phyloP scores from a whole-genome alignment of 1,140 invertebrate species.

The Ostrea edulis region DNA sequence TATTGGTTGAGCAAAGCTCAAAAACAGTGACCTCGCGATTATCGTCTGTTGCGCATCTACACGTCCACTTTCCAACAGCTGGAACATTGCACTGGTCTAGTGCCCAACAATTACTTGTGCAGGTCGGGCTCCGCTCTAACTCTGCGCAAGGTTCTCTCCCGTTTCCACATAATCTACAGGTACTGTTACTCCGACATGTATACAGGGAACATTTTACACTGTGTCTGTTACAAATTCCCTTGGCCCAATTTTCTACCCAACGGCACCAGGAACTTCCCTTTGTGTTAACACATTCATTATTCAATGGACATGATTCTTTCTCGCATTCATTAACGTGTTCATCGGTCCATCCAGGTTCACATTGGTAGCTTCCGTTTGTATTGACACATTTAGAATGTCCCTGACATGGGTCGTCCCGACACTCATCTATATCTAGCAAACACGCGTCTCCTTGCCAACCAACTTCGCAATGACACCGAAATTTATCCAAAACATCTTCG shows the following conservation, averaged over 20 bases:
- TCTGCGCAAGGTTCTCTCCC: not conserved
- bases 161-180: not conserved
- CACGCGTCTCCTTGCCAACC: slow-evolving; percentile 18
- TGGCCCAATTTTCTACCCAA: not conserved
- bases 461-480: not conserved
- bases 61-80: not conserved
- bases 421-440: not conserved
- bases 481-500: not conserved
- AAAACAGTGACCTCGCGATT: not conserved
- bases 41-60: not conserved
- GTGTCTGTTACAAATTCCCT: not conserved
- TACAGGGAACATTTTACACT: not conserved
- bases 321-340: slow-evolving; percentile 49
- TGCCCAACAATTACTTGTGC: not conserved
- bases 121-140: not conserved
- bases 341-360: slow-evolving; percentile 42
- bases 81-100: not conserved
- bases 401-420: not conserved
- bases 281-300: slow-evolving; percentile 32
- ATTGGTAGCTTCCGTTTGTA: slow-evolving; percentile 29
- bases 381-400: slow-evolving; percentile 11
- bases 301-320: slow-evolving; percentile 24
- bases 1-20: not conserved
- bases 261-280: slow-evolving; percentile 42
- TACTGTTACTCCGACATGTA: not conserved